Base-by-base conservation (phyloP, 2,888 invertebrate species). In the Brenthis hecate region DNA sequence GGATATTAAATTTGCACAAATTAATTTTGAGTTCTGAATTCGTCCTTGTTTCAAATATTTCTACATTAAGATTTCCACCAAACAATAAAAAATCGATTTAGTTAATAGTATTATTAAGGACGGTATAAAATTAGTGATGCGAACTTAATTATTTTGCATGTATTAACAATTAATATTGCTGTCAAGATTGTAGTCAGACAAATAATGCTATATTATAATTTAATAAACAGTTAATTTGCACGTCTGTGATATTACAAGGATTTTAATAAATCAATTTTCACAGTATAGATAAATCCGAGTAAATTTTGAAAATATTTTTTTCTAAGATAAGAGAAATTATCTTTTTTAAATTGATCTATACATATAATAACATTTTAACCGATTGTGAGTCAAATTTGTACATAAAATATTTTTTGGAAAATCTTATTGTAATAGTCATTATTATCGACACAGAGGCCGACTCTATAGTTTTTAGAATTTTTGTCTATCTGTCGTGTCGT, bases 171-270 rank as follows among this genome's bases (percentile, higher is more conserved):
- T 60, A 64, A 68, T 63, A 68, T 63, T 50, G 19, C 66, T 64
- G 62, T 66, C 69, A 71, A 54, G 61, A 58, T 51, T 60, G 51
- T 68, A 28, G 56, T 19, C 56, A 67, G 62, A 57, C 50, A 64
- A 66, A 72, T 66, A 65, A 69, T 63, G 16, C 61, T 54, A 62
- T 64, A 51, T 63, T 69, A 57, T 57, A 55, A 72, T 72, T 62
- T 53, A 55, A 67, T 67, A 57, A 69, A 58, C 62, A 60, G 57
- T 55, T 50, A 36, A 71, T 68, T 62, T 32, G 48, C 48, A 68
- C 54, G 50, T 56, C 8, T 13, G 36, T 28, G 19, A 61, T 28
- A 16, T 65, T 65, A 62, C 65, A 71, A 71, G 70, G 68, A 68
- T n/a, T 43, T 53, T 19, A 54, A 53, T 65, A 50, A 67, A 65